Conservation (phyloP, 2,113 vertebrate species). For the Campylomormyrus tamandua region DNA sequence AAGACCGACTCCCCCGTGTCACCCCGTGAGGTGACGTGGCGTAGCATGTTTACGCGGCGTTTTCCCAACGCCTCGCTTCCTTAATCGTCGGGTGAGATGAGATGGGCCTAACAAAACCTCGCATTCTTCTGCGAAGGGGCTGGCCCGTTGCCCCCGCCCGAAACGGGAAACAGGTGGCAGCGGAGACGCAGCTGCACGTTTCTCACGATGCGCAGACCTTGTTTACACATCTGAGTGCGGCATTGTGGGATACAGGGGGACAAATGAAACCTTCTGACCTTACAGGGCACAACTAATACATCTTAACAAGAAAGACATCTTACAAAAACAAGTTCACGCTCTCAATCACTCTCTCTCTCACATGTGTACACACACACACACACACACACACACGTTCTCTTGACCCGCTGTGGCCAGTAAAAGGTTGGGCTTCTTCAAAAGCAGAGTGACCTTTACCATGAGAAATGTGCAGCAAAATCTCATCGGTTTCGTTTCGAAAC, state of each 20-base stretch:
- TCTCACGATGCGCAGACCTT: background rate
- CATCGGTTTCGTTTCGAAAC: background rate
- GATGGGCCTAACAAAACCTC: background rate
- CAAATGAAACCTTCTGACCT: background rate
- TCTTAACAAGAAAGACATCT: background rate
- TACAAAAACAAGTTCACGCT: background rate
- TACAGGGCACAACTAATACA: background rate
- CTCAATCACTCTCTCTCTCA: background rate
- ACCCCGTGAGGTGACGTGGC: background rate
- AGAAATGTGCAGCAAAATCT: constrained; percentile 19
- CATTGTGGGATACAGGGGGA: constrained; percentile 1
- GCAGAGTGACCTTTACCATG: constrained; percentile 26
- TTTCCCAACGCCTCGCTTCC: background rate
- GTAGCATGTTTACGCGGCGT: too few relatives aligned
- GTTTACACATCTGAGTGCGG: background rate
- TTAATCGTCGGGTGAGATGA: background rate
- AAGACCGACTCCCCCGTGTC: background rate
- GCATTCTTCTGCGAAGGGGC: constrained; percentile 3
- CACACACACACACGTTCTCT: background rate
- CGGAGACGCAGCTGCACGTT: background rate
- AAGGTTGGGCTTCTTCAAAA: constrained; percentile 32
- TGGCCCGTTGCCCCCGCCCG: background rate
- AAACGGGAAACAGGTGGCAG: background rate
- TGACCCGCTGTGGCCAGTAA: constrained; percentile 23
- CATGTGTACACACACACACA: background rate